Base-by-base conservation (phyloP, 2,797 vertebrate species). In the Sebastes trivittatus region DNA sequence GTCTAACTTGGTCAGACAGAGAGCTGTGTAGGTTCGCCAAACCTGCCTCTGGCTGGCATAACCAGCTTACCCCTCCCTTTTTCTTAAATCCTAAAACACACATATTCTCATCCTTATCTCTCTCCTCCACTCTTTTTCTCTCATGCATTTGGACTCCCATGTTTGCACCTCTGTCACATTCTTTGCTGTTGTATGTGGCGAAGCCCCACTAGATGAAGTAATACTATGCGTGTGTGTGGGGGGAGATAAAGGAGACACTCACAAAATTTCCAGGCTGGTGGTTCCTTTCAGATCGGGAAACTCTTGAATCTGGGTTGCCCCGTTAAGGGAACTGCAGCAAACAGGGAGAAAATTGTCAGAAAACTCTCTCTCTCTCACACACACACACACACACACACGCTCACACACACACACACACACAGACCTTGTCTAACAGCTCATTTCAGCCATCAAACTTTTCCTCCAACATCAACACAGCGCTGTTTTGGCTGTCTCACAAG, bases 271-370 rank as follows among this genome's bases (percentile, higher is more conserved):
- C 91, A 99, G 95, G 93, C 97, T 98, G 85, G 96, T 97, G 88
- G 98, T 98, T 95, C 97, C 98, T 95, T 97, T 98, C 49, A 98
- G 96, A 92, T 98, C 96, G 0, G 97, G 98, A 88, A 99, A 97
- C 86, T 98, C 97, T 91, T 91, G 96, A 91, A 98, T 97, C 91
- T 97, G 96, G 0, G 94, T 96, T 62, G 97, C 98, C 55, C 98
- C 97, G 1, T 99, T 98, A 83, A 99, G 95, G 1, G 98, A 99
- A 81, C 98, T 99, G 93, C 69, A 88, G 91, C 32, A 88, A 88
- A 84, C 32, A 74, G 54, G 62, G 80, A 72, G 70, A 82, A 81
- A 90, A 77, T 75, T 87, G 80, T 88, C 75, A 91, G 68, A 84
- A 81, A 71, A 74, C 36, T 80, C 60, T 54, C 56, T 55, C 52